These are phyloP conservation scores for Caenorhabditis sp. DNA, from an alignment of 2,888 invertebrate genomes.

Conservation along the genomic window DNA sequence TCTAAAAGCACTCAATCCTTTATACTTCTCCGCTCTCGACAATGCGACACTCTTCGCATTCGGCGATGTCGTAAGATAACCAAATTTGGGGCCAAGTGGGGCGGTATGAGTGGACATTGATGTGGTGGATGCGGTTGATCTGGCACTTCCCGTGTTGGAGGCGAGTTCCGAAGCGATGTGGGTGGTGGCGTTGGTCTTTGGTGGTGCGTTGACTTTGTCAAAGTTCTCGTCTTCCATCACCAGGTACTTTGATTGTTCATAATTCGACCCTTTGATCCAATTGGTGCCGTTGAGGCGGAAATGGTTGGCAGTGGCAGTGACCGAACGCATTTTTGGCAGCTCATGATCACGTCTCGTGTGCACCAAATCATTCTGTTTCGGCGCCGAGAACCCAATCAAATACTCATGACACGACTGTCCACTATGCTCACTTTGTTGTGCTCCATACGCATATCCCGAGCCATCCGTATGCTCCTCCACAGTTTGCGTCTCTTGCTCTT, in stretches of 20 bases:
- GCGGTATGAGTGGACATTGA: neutral
- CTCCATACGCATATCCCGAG: no score
- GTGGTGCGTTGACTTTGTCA: neutral
- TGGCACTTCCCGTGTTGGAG: neutral
- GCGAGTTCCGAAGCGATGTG: no score
- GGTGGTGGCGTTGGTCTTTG: no score
- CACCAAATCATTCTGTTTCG: neutral
- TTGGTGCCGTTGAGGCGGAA: neutral
- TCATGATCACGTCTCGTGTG: neutral
- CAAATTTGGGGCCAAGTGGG: neutral
- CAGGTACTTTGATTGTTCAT: neutral
- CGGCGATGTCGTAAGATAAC: neutral
- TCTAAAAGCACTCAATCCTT: neutral
- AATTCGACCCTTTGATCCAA: neutral
- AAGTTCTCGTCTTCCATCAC: neutral
- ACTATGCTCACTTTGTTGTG: neutral
- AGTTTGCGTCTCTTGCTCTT: neutral
- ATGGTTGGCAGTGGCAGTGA: constrained; percentile 78
- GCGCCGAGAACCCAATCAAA: neutral
- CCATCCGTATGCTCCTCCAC: neutral
- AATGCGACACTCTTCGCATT: neutral
- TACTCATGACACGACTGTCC: neutral
- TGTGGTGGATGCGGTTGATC: neutral
- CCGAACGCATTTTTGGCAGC: constrained; percentile 82
- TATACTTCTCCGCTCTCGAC: neutral